Evolutionary conservation across 2,888 invertebrate species (phyloP).

Genomic region (Euzetes globulus): DNA sequence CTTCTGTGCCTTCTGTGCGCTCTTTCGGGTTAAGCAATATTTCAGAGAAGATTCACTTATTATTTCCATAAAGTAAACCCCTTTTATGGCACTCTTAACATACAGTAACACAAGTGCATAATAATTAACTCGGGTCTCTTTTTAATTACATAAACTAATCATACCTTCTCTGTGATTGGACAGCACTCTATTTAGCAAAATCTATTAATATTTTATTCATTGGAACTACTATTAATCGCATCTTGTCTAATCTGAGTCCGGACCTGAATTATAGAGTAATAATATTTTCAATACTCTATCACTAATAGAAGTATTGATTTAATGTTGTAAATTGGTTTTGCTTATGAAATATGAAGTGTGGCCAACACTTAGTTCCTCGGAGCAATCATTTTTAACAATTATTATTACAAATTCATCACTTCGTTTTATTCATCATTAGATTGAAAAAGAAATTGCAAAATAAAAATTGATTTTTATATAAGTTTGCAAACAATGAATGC

Average conservation of each 20-base stretch:
- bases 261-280: too few relatives aligned
- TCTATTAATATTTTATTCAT: not conserved
- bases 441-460: not conserved
- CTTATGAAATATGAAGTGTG: not conserved
- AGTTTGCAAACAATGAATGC: constrained; percentile 8
- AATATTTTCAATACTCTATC: not conserved
- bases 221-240: not conserved
- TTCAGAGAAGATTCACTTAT: not conserved
- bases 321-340: not conserved
- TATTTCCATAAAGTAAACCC: not conserved
- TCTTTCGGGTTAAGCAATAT: not conserved
- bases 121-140: not conserved
- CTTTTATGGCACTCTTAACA: constrained; percentile 1
- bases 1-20: constrained; percentile 1
- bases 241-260: not conserved
- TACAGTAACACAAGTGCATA: constrained; percentile 3
- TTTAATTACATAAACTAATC: not conserved
- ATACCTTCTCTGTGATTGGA: not conserved
- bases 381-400: not conserved
- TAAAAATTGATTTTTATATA: not conserved
- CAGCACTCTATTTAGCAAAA: not conserved
- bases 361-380: not conserved
- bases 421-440: not conserved
- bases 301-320: not conserved
- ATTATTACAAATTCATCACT: not conserved